Conservation (phyloP, 2,113 vertebrate genomes). For the Hippocampus guttulatus region DNA sequence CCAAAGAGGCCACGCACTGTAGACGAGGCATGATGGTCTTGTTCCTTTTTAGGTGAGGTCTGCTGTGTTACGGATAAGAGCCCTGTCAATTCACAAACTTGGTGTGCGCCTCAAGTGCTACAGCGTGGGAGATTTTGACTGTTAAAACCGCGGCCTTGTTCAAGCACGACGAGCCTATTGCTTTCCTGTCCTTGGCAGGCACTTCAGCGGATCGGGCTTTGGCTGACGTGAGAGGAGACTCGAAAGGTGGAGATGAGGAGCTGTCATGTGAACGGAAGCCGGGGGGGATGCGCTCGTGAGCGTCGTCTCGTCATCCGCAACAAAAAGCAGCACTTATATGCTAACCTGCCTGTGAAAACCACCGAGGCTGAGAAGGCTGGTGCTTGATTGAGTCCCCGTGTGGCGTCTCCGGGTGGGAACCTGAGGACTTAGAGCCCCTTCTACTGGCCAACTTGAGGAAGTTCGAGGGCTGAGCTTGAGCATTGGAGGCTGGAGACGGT, state of each 20-base stretch:
- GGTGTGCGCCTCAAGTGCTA: slow-evolving; percentile 15
- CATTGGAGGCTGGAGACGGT: not conserved
- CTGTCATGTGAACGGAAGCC: slow-evolving; percentile 42
- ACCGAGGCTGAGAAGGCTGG: slow-evolving; percentile 48
- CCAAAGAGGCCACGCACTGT: slow-evolving; percentile 60
- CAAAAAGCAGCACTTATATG: slow-evolving; percentile 23
- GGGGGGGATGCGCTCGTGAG: slow-evolving; percentile 49
- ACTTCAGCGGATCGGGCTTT: slow-evolving; percentile 65
- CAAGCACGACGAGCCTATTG: slow-evolving; percentile 43
- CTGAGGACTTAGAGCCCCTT: slow-evolving; percentile 34
- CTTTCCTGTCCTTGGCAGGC: slow-evolving; percentile 63
- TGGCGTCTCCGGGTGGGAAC: slow-evolving; percentile 22
- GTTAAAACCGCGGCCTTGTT: not conserved
- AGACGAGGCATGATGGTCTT: slow-evolving; percentile 68
- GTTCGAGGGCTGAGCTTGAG: slow-evolving; percentile 20
- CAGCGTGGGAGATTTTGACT: not conserved
- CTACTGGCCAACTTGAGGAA: slow-evolving; percentile 18
- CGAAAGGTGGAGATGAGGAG: slow-evolving; percentile 11
- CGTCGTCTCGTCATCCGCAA: slow-evolving; percentile 29
- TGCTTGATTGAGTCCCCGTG: slow-evolving; percentile 42
- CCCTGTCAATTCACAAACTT: slow-evolving; percentile 48
- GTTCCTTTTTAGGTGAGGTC: slow-evolving; percentile 52
- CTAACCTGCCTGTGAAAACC: slow-evolving; percentile 30
- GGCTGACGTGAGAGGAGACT: slow-evolving; percentile 45
- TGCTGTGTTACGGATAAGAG: slow-evolving; percentile 51